A percentile compares a stretch with the other conserved stretches of the same genome.
Conservation (phyloP, 2,888 invertebrate genomes). For the Ophraella communa region DNA sequence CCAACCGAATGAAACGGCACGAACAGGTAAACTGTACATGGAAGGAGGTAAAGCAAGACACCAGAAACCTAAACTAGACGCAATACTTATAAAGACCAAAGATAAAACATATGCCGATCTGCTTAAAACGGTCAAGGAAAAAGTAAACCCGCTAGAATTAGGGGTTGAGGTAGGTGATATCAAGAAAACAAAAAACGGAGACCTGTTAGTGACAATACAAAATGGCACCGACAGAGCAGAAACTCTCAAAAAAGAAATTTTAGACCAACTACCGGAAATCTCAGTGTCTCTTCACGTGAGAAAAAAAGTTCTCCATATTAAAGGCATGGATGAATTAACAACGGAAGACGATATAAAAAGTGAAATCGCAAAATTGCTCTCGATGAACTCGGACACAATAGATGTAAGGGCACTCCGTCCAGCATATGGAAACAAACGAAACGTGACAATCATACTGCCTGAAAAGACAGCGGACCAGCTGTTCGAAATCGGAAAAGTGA, state of each 20-base stretch:
- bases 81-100: slow-evolving; percentile 19
- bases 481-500: not conserved
- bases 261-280: not conserved
- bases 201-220: slow-evolving; percentile 3
- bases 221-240: too few species aligned
- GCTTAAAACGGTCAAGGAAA: not conserved
- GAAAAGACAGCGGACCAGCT: not conserved
- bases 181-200: slow-evolving; percentile 1
- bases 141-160: not conserved
- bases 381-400: not conserved
- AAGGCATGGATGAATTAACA: not conserved
- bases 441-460: not conserved
- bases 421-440: not conserved
- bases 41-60: not conserved
- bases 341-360: too few species aligned
- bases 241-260: not conserved
- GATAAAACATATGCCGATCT: slow-evolving; percentile 11
- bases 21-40: too few species aligned
- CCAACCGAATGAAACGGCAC: too few species aligned
- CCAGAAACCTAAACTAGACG: not conserved
- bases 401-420: not conserved
- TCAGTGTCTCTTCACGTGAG: not conserved
- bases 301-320: slow-evolving; percentile 5
- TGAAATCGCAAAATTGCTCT: not conserved
- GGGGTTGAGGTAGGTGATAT: not conserved